Conservation (phyloP, 2,797 vertebrate genomes). For the Sebastes kiyomatsui region DNA sequence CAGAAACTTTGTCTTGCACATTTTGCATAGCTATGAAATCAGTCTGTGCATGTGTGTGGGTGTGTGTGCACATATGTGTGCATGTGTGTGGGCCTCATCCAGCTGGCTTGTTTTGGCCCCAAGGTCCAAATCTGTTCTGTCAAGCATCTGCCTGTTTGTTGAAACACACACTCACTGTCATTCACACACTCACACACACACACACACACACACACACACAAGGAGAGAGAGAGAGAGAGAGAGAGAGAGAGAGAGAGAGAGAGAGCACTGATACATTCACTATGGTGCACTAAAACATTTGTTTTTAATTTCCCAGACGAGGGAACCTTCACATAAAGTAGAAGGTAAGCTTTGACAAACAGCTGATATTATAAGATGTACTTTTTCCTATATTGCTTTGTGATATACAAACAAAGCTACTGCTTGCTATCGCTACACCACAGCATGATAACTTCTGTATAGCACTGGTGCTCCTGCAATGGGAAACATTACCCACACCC, state of each 20-base stretch:
- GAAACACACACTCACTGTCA: constrained; percentile 6
- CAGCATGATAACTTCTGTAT: neutral
- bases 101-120: constrained; percentile 50
- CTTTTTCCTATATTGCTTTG: neutral
- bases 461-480: neutral
- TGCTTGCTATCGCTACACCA: neutral
- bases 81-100: constrained; percentile 5
- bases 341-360: too few relatives aligned
- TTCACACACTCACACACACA: neutral
- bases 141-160: constrained; percentile 48
- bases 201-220: neutral
- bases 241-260: too few relatives aligned
- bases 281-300: too few relatives aligned
- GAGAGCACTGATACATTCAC: too few relatives aligned
- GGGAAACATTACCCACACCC: neutral
- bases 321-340: too few relatives aligned
- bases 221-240: too few relatives aligned
- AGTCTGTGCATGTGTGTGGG: neutral
- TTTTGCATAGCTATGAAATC: constrained; percentile 12
- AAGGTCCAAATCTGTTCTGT: constrained; percentile 40
- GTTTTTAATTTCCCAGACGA: too few relatives aligned
- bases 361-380: too few relatives aligned
- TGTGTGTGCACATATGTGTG: neutral
- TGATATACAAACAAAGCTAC: neutral
- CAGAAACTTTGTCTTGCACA: neutral